phyloP scores from a whole-genome alignment of 2,888 invertebrate genomes.

The Limnephilus marmoratus region DNA sequence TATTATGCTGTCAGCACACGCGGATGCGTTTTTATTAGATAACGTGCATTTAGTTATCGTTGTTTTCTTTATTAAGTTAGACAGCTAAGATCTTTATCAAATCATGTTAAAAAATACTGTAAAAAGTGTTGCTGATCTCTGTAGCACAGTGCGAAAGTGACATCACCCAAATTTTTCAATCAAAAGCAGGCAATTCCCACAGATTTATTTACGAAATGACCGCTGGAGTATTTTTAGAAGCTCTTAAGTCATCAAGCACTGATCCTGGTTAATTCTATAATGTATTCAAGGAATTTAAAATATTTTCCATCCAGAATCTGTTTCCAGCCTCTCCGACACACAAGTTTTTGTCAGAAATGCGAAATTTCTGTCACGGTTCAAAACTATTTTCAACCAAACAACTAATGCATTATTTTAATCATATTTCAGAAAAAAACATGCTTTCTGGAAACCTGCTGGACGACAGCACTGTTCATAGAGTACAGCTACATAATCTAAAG shows the following conservation, averaged over 20 bases:
- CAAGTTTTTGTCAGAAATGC: background rate
- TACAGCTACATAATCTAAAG: background rate
- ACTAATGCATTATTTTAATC: background rate
- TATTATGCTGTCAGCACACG: background rate
- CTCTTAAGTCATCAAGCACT: constrained; percentile 14
- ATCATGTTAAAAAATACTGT: background rate
- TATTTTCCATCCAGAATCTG: background rate
- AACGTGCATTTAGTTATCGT: background rate
- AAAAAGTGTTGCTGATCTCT: constrained; percentile 12
- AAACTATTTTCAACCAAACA: background rate
- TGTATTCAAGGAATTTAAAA: background rate
- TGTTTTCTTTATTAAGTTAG: background rate
- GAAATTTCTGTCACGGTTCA: background rate
- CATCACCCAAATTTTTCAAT: constrained; percentile 37
- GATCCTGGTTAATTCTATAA: background rate
- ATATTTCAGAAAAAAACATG: too few relatives aligned
- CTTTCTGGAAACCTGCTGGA: background rate
- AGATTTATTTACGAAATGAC: constrained; percentile 35
- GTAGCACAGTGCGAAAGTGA: background rate
- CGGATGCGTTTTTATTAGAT: constrained; percentile 11
- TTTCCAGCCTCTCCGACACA: background rate
- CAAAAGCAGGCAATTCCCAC: constrained; percentile 32
- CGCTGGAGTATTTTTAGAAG: constrained; percentile 33
- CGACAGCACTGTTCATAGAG: background rate
- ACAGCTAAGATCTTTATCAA: background rate